A percentile compares a stretch with the other conserved stretches of the same genome.
phyloP scores from a whole-genome alignment of 2,113 vertebrate genomes.

The Periophthalmus modestus region DNA sequence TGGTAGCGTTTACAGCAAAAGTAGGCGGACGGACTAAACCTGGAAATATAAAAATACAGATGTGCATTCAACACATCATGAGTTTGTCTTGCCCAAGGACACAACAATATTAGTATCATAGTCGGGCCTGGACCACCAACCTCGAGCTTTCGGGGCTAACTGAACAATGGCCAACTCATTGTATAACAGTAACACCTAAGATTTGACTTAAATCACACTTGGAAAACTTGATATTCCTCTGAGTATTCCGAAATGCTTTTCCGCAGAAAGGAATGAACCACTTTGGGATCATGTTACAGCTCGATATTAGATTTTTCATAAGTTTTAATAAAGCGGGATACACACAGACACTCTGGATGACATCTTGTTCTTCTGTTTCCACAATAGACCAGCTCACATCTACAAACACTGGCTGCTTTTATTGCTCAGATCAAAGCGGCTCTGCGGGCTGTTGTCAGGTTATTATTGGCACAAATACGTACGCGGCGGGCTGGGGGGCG shows the following conservation, averaged over 20 bases:
- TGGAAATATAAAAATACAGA: too few species aligned
- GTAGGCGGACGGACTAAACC: too few species aligned
- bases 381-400: constrained; percentile 3
- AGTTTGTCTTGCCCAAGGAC: too few species aligned
- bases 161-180: too few species aligned
- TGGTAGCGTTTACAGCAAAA: too few species aligned
- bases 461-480: constrained; percentile 18
- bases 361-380: constrained; percentile 4
- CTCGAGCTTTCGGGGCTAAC: too few species aligned
- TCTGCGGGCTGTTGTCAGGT: constrained; percentile 30
- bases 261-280: neutral
- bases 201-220: neutral
- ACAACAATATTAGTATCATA: too few species aligned
- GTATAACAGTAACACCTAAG: neutral
- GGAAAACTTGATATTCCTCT: neutral
- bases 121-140: too few species aligned
- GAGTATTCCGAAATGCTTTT: neutral
- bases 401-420: constrained; percentile 18
- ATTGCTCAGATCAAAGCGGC: constrained; percentile 29
- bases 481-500: too few species aligned
- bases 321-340: constrained; percentile 6
- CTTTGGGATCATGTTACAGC: neutral
- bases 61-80: too few species aligned
- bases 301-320: neutral
- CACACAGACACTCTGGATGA: neutral